Percentiles rank a stretch among this genome's conserved stretches.
Evolutionary conservation across 2,113 vertebrate genomes (phyloP).

Genomic region (Stegostoma tigrinum): DNA sequence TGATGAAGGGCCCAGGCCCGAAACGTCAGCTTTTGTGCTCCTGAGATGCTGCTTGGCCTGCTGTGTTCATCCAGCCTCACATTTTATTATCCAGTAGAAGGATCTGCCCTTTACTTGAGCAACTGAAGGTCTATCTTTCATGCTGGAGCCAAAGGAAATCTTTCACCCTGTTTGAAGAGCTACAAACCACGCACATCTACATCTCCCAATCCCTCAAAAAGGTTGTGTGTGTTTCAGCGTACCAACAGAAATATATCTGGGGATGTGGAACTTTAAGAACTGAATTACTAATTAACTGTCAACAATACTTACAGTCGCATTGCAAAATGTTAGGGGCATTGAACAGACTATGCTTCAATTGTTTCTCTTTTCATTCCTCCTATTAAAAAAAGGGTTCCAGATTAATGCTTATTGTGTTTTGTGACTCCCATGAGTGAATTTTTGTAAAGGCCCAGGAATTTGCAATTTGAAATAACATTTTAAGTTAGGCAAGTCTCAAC

Average conservation of each 20-base stretch:
- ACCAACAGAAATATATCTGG: not conserved
- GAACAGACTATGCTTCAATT: not conserved
- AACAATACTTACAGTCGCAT: constrained; percentile 1
- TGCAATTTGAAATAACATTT: constrained; percentile 16
- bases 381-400: not conserved
- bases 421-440: not conserved
- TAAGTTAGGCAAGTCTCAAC: not conserved
- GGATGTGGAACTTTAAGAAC: not conserved
- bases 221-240: not conserved
- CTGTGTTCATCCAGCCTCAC: too few species aligned
- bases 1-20: too few species aligned
- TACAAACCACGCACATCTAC: not conserved
- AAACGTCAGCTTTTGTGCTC: too few species aligned
- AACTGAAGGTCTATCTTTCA: not conserved
- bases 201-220: not conserved
- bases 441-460: constrained; percentile 24
- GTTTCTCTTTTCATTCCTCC: not conserved
- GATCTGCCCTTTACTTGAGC: not conserved
- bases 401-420: constrained; percentile 27
- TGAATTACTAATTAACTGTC: constrained; percentile 30
- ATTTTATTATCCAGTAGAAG: too few species aligned
- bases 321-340: not conserved
- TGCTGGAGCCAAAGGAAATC: not conserved
- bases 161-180: not conserved
- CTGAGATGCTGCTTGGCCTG: too few species aligned